Evolutionary conservation across 2,888 invertebrate genomes (phyloP).

Genomic region (Trichogramma evanescens): DNA sequence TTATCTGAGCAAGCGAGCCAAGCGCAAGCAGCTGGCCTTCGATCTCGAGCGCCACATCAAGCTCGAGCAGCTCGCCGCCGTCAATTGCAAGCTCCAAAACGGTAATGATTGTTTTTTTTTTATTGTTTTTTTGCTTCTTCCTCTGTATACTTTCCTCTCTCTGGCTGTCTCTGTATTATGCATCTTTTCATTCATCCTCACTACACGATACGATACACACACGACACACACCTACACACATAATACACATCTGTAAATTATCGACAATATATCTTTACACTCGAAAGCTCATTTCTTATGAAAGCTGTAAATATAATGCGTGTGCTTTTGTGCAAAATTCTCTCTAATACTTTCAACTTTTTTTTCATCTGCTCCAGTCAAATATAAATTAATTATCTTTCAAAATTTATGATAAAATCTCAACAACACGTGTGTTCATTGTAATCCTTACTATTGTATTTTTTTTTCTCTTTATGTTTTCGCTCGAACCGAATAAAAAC

Average conservation of each 20-base stretch:
- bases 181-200: background rate
- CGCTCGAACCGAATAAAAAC: too few relatives aligned
- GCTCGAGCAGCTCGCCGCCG: constrained; percentile 34
- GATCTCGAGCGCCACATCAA: constrained; percentile 43
- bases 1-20: constrained; percentile 39
- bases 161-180: background rate
- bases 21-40: constrained; percentile 31
- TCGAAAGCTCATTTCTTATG: too few relatives aligned
- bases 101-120: constrained; percentile 27
- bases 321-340: too few relatives aligned
- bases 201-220: background rate
- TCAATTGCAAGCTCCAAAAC: constrained; percentile 33
- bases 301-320: too few relatives aligned
- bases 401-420: too few relatives aligned
- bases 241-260: too few relatives aligned
- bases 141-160: background rate
- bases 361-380: too few relatives aligned
- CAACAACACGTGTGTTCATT: too few relatives aligned
- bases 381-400: too few relatives aligned
- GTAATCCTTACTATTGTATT: background rate
- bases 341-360: too few relatives aligned
- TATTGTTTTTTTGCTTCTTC: background rate
- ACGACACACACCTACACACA: background rate
- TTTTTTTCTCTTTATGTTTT: background rate
- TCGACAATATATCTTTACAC: too few relatives aligned